Conservation (phyloP, 2,113 vertebrate genomes). For the Chlamydotis undulata region DNA sequence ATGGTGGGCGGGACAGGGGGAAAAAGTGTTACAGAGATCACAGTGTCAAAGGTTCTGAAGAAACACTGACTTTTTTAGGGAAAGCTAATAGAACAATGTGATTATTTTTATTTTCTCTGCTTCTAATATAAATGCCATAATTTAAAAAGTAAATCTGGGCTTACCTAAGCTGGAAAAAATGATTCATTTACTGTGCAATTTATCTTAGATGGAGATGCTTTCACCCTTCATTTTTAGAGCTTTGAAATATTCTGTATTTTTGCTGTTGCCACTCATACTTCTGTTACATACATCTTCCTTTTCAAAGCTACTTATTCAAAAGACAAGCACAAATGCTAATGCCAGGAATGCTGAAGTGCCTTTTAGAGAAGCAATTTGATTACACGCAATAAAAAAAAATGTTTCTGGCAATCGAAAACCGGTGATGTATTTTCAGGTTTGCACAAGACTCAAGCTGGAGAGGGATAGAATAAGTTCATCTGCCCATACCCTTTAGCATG, state of each 20-base stretch:
- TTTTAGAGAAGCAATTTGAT: neutral
- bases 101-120: neutral
- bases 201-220: neutral
- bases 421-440: neutral
- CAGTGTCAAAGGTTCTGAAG: neutral
- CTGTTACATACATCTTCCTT: neutral
- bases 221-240: neutral
- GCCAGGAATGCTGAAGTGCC: neutral
- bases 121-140: neutral
- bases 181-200: neutral
- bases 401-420: neutral
- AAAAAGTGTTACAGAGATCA: neutral
- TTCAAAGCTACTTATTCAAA: neutral
- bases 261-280: neutral
- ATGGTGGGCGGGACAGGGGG: no score
- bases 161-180: neutral
- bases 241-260: neutral
- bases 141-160: neutral
- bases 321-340: neutral
- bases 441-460: neutral
- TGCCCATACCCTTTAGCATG: neutral
- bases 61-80: neutral
- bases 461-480: neutral
- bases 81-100: neutral
- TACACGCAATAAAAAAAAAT: neutral